Evolutionary conservation across 2,113 vertebrate genomes (phyloP), one percentile per base, ranked within the genome.

Genomic region (Austrofundulus limnaeus): DNA sequence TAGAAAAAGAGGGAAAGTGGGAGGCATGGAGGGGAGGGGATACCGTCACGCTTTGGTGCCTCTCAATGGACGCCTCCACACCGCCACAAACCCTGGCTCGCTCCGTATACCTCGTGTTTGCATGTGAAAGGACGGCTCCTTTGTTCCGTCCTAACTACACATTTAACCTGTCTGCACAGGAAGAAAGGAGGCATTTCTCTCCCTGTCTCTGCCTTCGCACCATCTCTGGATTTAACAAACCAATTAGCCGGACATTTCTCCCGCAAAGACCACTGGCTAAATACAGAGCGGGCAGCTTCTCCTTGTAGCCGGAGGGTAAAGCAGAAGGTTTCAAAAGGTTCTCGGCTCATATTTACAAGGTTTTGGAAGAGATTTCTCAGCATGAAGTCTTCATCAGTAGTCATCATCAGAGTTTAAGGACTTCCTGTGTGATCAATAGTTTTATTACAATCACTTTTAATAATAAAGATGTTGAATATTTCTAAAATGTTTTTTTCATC

Each of bases 111-210:
- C 86, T 81, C 76, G 42, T 62, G 74, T 92, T 91, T 89, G 87
- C 90, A 91, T 92, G 85, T 88, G 88, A 91, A 92, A 88, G 77
- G 69, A 6, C n/a, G 11, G 41, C 45, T 38, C 59, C 62, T 87
- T 92, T 92, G 90, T 91, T 59, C 20, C 0, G 12, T 37, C 49
- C 66, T 82, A 90, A 89, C 89, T 87, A 86, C 90, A 92, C 86
- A 90, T 91, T 91, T 91, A 90, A 91, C 90, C 91, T 91, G 90
- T 89, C 88, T 90, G 89, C 79, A 79, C 70, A 75, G 77, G 91
- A 73, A 87, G 78, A 79, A 84, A 82, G 20, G 75, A 45, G 52
- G 61, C 23, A 75, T 72, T 68, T 82, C 71, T 66, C 62, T 69
- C 56, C 52, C 63, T 15, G 58, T 66, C 68, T 62, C 74, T 53